phyloP scores from a whole-genome alignment of 2,113 vertebrate genomes.

The Dasyprocta punctata region DNA sequence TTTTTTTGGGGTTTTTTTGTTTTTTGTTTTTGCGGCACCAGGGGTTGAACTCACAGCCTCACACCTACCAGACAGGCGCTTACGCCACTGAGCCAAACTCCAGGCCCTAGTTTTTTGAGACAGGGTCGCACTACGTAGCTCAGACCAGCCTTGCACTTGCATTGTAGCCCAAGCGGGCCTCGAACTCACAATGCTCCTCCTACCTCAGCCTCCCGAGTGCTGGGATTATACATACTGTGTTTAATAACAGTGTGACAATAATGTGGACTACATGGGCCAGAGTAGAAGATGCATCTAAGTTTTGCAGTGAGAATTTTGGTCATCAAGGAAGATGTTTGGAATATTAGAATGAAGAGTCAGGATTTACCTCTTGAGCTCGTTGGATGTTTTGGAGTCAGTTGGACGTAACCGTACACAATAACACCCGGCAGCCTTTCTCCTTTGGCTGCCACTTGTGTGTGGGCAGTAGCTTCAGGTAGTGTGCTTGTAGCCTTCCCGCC shows the following conservation, averaged over 20 bases:
- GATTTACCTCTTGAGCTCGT: not conserved
- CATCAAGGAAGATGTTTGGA: not conserved
- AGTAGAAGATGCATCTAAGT: not conserved
- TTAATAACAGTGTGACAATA: not conserved
- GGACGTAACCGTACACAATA: fast-evolving
- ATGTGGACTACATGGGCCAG: not conserved
- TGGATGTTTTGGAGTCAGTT: not conserved
- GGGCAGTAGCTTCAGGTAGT: not conserved
- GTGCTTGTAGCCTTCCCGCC: not conserved
- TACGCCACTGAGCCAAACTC: too few species aligned
- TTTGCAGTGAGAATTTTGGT: not conserved
- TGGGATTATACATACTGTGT: not conserved
- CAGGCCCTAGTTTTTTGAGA: too few species aligned
- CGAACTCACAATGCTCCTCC: too few species aligned
- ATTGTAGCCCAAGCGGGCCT: too few species aligned
- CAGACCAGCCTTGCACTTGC: too few species aligned
- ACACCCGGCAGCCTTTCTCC: too few species aligned
- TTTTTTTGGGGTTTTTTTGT: too few species aligned
- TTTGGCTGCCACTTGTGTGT: not conserved
- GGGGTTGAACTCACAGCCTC: too few species aligned
- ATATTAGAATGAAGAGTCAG: not conserved
- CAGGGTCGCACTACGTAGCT: too few species aligned
- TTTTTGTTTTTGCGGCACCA: too few species aligned
- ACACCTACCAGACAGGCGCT: too few species aligned
- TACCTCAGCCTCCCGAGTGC: too few species aligned